Evolutionary conservation across 2,113 vertebrate species (phyloP).

Genomic region (Campylomormyrus tamandua): DNA sequence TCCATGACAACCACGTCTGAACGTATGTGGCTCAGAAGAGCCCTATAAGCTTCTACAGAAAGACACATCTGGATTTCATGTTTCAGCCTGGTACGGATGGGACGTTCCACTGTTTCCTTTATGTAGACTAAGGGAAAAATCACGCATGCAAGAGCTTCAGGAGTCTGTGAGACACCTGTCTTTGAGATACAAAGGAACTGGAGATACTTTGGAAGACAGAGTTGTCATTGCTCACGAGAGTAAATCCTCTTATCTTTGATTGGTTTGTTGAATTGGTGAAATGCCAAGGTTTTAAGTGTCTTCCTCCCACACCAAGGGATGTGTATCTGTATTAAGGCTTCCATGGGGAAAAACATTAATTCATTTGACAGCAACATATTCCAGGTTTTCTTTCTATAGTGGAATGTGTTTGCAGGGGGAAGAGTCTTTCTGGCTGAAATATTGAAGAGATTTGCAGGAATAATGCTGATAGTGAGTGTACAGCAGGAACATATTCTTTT

Average conservation of each 20-base stretch:
- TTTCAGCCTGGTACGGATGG: neutral
- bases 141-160: neutral
- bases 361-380: neutral
- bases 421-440: neutral
- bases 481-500: neutral
- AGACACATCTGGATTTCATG: neutral
- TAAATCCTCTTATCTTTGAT: constrained; percentile 2
- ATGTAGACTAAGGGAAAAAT: neutral
- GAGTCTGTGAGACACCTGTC: neutral
- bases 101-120: neutral
- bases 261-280: neutral
- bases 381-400: neutral
- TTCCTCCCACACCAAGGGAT: neutral
- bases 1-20: neutral
- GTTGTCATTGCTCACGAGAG: neutral
- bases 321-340: neutral
- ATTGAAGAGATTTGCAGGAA: neutral
- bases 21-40: neutral
- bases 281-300: neutral
- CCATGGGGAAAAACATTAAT: neutral
- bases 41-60: neutral
- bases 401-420: constrained; percentile 5
- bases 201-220: neutral
- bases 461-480: no score
- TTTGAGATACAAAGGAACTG: neutral